Evolutionary conservation across 2,113 vertebrate species (phyloP).

Genomic region (Anoplopoma fimbria): DNA sequence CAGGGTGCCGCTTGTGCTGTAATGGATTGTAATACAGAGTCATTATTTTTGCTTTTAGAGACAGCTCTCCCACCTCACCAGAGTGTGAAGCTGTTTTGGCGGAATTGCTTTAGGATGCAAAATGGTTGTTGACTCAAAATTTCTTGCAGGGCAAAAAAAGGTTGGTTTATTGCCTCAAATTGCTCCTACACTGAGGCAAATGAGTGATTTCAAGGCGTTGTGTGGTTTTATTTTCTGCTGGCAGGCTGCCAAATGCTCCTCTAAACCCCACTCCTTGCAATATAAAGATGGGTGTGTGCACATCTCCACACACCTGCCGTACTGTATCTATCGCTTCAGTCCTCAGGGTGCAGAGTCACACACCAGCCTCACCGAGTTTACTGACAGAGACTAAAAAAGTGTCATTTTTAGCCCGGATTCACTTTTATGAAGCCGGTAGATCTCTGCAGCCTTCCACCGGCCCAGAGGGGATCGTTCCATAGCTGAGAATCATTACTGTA

Average conservation of each 20-base stretch:
- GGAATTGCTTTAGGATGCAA: slow-evolving; percentile 20
- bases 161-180: slow-evolving; percentile 30
- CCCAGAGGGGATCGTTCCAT: slow-evolving; percentile 25
- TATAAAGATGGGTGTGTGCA: slow-evolving; percentile 4
- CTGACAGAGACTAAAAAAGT: slow-evolving; percentile 25
- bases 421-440: slow-evolving; percentile 40
- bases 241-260: slow-evolving; percentile 12
- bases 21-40: slow-evolving; percentile 47
- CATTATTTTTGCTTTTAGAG: slow-evolving; percentile 52
- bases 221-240: slow-evolving; percentile 16
- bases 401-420: slow-evolving; percentile 10
- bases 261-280: not conserved
- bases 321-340: not conserved
- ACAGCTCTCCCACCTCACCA: not conserved
- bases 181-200: slow-evolving; percentile 7
- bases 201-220: slow-evolving; percentile 24
- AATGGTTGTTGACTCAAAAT: slow-evolving; percentile 36
- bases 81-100: slow-evolving; percentile 15
- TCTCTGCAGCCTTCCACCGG: slow-evolving; percentile 25
- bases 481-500: slow-evolving; percentile 42
- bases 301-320: not conserved
- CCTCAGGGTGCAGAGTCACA: slow-evolving; percentile 10
- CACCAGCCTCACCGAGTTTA: not conserved
- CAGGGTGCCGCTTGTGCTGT: slow-evolving; percentile 18
- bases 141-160: slow-evolving; percentile 14